A percentile compares a stretch with the other conserved stretches of the same genome.
These are phyloP conservation scores for Leucopsar rothschildi DNA, from an alignment of 2,113 vertebrate genomes.

Conservation along the genomic window DNA sequence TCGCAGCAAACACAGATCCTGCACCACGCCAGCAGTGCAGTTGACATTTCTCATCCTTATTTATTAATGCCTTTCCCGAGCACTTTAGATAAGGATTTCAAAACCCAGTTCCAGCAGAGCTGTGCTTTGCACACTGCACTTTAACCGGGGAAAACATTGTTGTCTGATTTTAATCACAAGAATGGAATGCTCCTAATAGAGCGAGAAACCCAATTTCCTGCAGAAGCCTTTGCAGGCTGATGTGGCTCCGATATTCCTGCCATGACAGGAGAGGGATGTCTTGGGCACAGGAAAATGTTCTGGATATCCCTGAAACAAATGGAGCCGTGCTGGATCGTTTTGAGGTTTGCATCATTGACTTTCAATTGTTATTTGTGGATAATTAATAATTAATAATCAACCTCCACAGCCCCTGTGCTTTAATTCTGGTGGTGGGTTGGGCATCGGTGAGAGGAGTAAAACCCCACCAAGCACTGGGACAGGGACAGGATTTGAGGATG, in stretches of 20 bases:
- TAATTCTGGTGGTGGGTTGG: background rate
- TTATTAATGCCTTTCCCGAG: slow-evolving; percentile 26
- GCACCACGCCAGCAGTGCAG: background rate
- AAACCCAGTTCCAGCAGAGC: background rate
- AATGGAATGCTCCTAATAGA: slow-evolving; percentile 66
- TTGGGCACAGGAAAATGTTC: background rate
- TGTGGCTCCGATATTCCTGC: slow-evolving; percentile 39
- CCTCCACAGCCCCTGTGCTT: background rate
- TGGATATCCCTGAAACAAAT: slow-evolving; percentile 8
- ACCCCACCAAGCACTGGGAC: background rate
- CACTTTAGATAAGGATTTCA: slow-evolving; percentile 59
- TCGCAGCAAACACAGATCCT: background rate
- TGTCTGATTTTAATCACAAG: slow-evolving; percentile 69
- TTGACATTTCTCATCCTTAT: slow-evolving; percentile 38
- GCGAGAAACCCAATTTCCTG: slow-evolving; percentile 67
- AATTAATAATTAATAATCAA: background rate
- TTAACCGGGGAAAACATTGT: slow-evolving; percentile 49
- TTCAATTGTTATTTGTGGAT: background rate
- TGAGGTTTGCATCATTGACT: background rate
- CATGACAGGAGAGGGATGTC: background rate
- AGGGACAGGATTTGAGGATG: background rate
- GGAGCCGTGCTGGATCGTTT: background rate
- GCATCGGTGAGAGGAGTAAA: background rate
- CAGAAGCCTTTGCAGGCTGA: slow-evolving; percentile 45
- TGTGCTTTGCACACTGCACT: background rate